Percentiles rank a stretch among this genome's conserved stretches.
Evolutionary conservation across 2,113 vertebrate species (phyloP).

Genomic region (Rhynchomys soricoides): DNA sequence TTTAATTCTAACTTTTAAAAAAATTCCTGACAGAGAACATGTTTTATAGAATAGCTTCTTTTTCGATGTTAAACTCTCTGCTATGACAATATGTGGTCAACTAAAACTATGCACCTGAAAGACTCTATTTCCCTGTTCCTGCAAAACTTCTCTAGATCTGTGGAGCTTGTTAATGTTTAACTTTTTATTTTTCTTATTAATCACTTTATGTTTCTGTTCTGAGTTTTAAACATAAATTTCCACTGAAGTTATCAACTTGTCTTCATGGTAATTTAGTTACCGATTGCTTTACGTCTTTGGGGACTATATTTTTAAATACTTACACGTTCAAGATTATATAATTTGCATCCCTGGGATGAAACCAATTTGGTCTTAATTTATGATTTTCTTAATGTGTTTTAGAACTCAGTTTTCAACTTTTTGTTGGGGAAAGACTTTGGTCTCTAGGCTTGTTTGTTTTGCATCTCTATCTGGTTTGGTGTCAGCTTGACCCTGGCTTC

Average conservation of each 20-base stretch:
- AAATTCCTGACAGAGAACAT: neutral
- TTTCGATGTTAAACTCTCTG: constrained; percentile 44
- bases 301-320: constrained; percentile 13
- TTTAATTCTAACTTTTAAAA: constrained; percentile 28
- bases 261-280: constrained; percentile 10
- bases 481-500: no score
- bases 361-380: neutral
- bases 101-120: neutral
- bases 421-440: neutral
- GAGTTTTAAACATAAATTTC: constrained; percentile 19
- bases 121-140: neutral
- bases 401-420: neutral
- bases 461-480: neutral
- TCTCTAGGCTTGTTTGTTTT: neutral
- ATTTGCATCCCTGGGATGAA: neutral
- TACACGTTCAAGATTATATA: neutral
- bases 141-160: neutral
- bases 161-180: constrained; percentile 17
- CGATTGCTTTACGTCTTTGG: neutral
- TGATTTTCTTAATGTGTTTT: neutral
- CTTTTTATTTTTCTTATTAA: constrained; percentile 33
- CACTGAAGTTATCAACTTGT: neutral
- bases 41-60: neutral
- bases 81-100: constrained; percentile 28
- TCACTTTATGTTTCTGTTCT: constrained; percentile 10